phyloP scores from a whole-genome alignment of 2,888 invertebrate species.

The Epinotia bilunana region DNA sequence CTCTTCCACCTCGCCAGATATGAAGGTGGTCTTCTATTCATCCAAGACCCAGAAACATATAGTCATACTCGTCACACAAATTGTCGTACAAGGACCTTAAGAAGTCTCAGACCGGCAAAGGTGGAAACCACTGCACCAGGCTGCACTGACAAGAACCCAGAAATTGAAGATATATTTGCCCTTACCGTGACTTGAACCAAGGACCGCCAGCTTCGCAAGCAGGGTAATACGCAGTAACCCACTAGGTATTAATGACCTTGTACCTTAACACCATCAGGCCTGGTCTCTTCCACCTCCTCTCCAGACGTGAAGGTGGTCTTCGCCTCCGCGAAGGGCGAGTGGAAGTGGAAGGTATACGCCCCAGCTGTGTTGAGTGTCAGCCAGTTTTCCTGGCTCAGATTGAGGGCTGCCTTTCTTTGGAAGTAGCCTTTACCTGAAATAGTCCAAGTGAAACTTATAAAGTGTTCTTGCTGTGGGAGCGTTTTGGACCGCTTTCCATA shows the following conservation, averaged over 20 bases:
- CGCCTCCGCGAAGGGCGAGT: slow-evolving; percentile 52
- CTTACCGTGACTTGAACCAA: no score
- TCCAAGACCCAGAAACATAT: no score
- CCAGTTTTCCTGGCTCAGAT: slow-evolving; percentile 56
- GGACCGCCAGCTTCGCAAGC: no score
- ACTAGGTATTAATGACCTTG: not conserved
- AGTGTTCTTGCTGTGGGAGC: not conserved
- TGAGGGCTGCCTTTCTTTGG: slow-evolving; percentile 57
- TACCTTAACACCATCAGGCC: slow-evolving; percentile 69
- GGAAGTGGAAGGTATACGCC: slow-evolving; percentile 56
- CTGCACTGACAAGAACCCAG: no score
- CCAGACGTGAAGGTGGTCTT: slow-evolving; percentile 59
- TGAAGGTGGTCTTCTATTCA: no score
- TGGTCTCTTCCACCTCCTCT: slow-evolving; percentile 67
- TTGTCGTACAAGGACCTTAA: no score
- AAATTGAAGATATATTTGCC: no score
- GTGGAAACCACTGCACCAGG: no score
- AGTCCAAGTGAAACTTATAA: not conserved
- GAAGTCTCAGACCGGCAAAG: no score
- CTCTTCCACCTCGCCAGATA: no score
- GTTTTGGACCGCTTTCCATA: not conserved
- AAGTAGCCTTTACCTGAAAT: slow-evolving; percentile 58
- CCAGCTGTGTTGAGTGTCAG: slow-evolving; percentile 58
- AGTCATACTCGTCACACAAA: no score
- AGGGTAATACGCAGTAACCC: no score